A percentile compares a stretch with the other conserved stretches of the same genome.
These are phyloP conservation scores for Labia minor DNA, from an alignment of 2,888 invertebrate genomes.

Conservation along the genomic window DNA sequence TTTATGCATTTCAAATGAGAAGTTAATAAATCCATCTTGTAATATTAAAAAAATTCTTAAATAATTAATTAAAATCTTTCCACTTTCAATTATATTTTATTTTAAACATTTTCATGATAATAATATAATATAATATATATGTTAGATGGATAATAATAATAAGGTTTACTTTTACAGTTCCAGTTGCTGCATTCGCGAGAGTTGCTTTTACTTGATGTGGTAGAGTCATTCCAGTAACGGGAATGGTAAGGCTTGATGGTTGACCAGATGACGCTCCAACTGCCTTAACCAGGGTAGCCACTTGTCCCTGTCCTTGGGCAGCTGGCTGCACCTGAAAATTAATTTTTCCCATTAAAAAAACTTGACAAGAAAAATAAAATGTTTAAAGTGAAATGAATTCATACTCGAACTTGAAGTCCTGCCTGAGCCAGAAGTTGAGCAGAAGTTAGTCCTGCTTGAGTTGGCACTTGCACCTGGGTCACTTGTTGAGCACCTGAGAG, in stretches of 20 bases:
- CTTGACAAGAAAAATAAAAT: background rate
- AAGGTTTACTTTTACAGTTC: too few relatives aligned
- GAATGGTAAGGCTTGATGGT: conserved; percentile 40
- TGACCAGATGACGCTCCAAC: conserved; percentile 35
- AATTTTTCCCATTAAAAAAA: too few relatives aligned
- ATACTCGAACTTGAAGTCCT: conserved; percentile 35
- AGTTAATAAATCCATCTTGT: too few relatives aligned
- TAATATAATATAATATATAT: too few relatives aligned
- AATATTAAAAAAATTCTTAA: too few relatives aligned
- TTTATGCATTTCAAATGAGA: too few relatives aligned
- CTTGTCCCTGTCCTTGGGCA: conserved; percentile 42
- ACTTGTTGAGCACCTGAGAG: conserved; percentile 33
- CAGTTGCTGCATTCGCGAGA: conserved; percentile 31
- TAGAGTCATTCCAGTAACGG: conserved; percentile 39
- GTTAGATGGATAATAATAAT: too few relatives aligned
- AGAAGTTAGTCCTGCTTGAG: conserved; percentile 35
- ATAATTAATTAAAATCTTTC: too few relatives aligned
- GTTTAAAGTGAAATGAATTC: conserved; percentile 26
- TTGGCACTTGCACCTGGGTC: conserved; percentile 36
- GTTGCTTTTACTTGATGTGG: conserved; percentile 33
- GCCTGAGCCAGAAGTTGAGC: conserved; percentile 49
- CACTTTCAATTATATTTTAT: too few relatives aligned
- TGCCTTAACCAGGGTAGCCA: conserved; percentile 54
- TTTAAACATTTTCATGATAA: too few relatives aligned
- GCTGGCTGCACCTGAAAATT: conserved; percentile 40